phyloP scores from a whole-genome alignment of 2,888 invertebrate species.

The Acanthacorydalis orientalis region DNA sequence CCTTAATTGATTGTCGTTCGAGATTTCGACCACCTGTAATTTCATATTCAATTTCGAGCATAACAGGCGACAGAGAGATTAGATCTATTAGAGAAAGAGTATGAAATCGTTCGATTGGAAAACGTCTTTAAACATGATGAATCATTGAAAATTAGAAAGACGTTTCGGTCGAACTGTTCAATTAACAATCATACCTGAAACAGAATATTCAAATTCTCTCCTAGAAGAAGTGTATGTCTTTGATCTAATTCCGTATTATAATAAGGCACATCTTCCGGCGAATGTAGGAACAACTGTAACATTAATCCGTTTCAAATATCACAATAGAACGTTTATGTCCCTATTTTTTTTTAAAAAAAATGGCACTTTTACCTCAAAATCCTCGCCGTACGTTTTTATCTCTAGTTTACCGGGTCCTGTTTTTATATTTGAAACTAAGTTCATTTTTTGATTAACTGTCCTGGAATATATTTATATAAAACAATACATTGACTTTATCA shows the following conservation, averaged over 20 bases:
- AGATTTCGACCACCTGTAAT: conserved; percentile 38
- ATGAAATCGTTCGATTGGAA: too few relatives aligned
- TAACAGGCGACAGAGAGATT: too few relatives aligned
- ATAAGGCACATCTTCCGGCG: conserved; percentile 39
- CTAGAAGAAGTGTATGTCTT: conserved; percentile 16
- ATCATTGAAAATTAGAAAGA: too few relatives aligned
- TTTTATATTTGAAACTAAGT: conserved; percentile 26
- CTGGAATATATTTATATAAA: background rate
- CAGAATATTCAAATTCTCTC: background rate
- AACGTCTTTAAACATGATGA: too few relatives aligned
- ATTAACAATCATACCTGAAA: conserved; percentile 3
- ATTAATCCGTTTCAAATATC: background rate
- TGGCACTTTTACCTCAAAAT: conserved; percentile 26
- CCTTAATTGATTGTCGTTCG: conserved; percentile 36
- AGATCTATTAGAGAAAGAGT: too few relatives aligned
- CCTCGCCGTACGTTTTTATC: conserved; percentile 26
- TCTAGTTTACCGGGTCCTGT: conserved; percentile 30
- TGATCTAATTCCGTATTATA: conserved; percentile 31
- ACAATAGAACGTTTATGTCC: background rate
- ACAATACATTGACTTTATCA: conserved; percentile 34
- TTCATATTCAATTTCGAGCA: background rate
- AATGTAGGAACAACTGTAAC: conserved; percentile 38
- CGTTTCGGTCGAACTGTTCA: background rate
- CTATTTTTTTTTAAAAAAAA: background rate
- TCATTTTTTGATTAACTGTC: conserved; percentile 3